Evolutionary conservation across 2,797 vertebrate genomes (phyloP).

Genomic region (Simalia tracyae): DNA sequence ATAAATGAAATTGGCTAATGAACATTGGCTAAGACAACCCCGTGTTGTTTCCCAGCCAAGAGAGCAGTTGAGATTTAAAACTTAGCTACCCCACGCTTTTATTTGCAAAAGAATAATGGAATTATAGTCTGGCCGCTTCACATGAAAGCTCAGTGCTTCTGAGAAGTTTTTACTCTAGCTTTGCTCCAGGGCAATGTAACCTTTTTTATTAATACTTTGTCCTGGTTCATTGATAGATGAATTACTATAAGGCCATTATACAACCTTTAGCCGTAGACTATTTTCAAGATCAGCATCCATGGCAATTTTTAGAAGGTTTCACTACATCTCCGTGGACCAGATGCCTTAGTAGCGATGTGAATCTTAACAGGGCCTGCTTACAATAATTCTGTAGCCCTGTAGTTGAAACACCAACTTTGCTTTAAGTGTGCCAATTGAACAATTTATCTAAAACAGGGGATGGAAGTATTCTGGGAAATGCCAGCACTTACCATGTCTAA

Average conservation of each 20-base stretch:
- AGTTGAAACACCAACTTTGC: fast-evolving
- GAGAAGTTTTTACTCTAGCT: slow-evolving; percentile 77
- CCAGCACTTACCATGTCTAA: fast-evolving
- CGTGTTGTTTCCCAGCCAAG: slow-evolving; percentile 72
- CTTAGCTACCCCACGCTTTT: slow-evolving; percentile 76
- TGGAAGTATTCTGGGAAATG: background rate
- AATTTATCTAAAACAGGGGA: background rate
- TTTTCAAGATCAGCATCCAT: slow-evolving; percentile 77
- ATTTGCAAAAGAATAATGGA: slow-evolving; percentile 88
- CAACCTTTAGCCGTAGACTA: slow-evolving; percentile 70
- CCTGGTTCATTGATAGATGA: slow-evolving; percentile 84
- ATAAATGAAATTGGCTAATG: background rate
- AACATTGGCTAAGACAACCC: slow-evolving; percentile 33
- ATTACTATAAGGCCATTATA: slow-evolving; percentile 64
- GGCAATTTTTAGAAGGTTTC: slow-evolving; percentile 54
- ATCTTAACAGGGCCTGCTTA: background rate
- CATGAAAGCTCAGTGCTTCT: slow-evolving; percentile 80
- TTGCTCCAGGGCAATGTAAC: slow-evolving; percentile 79
- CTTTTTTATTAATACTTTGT: slow-evolving; percentile 83
- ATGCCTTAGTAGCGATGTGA: slow-evolving; percentile 2
- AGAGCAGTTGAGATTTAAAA: slow-evolving; percentile 31
- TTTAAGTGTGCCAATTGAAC: background rate
- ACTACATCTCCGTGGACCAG: fast-evolving
- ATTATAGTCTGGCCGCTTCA: slow-evolving; percentile 80
- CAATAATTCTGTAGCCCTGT: background rate